These are phyloP conservation scores for Catamblyrhynchus diadema DNA, from an alignment of 2,797 vertebrate species.

Conservation along the genomic window DNA sequence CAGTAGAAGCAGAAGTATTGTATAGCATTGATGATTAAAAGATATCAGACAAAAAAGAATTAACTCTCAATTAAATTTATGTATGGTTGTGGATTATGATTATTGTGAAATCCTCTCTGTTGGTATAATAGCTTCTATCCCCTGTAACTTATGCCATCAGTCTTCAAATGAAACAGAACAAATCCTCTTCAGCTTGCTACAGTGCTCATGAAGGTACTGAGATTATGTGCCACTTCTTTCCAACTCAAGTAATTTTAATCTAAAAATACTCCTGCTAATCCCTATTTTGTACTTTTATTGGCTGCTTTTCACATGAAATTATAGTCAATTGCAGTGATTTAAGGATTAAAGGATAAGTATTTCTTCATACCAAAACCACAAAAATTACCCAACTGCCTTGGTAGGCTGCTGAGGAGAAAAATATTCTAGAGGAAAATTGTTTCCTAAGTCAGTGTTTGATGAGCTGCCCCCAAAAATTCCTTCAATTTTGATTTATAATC, in stretches of 20 bases:
- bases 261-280: conserved; percentile 22
- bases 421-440: neutral
- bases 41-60: neutral
- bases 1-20: neutral
- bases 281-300: conserved; percentile 29
- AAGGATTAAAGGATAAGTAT: conserved; percentile 38
- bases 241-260: conserved; percentile 9
- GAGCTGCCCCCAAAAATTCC: conserved; percentile 10
- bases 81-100: conserved; percentile 11
- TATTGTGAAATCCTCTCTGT: neutral
- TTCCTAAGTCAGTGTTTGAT: neutral
- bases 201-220: neutral
- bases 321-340: conserved; percentile 1
- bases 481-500: conserved; percentile 14
- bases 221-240: neutral
- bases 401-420: neutral
- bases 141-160: neutral
- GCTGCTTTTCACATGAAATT: neutral
- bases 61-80: conserved; percentile 38
- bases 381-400: neutral
- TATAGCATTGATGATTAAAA: neutral
- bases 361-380: neutral
- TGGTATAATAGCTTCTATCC: conserved; percentile 19
- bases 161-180: conserved; percentile 19
- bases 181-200: neutral